phyloP scores from a whole-genome alignment of 2,113 vertebrate genomes.

The Sinocyclocheilus anophthalmus region DNA sequence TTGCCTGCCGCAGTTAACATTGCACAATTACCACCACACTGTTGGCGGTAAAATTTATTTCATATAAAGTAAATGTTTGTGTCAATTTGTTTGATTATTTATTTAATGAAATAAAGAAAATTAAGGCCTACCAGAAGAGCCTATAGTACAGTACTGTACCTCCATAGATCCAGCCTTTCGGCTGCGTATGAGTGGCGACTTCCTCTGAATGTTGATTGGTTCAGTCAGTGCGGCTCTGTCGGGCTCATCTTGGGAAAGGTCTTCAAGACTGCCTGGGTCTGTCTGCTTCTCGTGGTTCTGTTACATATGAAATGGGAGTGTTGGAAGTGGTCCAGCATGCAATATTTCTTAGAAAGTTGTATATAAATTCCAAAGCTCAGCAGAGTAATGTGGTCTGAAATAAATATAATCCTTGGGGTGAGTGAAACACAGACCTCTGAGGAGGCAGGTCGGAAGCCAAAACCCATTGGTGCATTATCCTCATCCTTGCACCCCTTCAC shows the following conservation, averaged over 20 bases:
- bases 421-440: constrained; percentile 79
- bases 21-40: too few species aligned
- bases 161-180: constrained; percentile 95
- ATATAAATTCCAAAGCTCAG: background rate
- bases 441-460: constrained; percentile 92
- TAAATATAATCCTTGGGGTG: background rate
- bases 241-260: constrained; percentile 82
- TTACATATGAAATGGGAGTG: constrained; percentile 1
- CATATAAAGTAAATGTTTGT: too few species aligned
- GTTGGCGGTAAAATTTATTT: too few species aligned
- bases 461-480: constrained; percentile 87
- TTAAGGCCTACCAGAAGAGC: background rate
- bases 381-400: background rate
- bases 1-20: too few species aligned
- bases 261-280: constrained; percentile 88
- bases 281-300: constrained; percentile 90
- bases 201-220: constrained; percentile 77
- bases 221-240: constrained; percentile 76
- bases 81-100: too few species aligned
- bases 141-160: constrained; percentile 69
- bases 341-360: background rate
- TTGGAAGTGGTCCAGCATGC: background rate
- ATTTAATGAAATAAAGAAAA: background rate
- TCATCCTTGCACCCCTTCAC: constrained; percentile 93
- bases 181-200: constrained; percentile 85